Evolutionary conservation across 1,140 invertebrate genomes (phyloP), one percentile per base, ranked within the genome.

Genomic region (Drosophila parvula): DNA sequence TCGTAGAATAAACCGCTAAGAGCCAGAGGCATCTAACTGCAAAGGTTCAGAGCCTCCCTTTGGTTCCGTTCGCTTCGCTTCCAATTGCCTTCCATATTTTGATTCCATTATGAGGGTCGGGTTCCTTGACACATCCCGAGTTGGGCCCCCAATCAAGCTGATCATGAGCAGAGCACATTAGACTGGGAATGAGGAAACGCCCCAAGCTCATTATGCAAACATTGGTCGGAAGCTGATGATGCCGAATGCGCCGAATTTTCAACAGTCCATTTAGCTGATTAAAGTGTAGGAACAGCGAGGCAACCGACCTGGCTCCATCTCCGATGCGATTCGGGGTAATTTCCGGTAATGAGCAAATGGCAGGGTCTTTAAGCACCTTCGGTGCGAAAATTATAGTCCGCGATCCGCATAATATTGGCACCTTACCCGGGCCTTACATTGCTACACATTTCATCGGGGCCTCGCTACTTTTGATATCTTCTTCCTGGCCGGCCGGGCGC

Each of bases 211-310:
- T 89, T 88, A 82, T 81, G 84, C 80, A 85, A 86, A 85, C 83
- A 85, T 57, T 34, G 61, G 34, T 53, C 65, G 47, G 65, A 50
- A 69, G 65, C 65, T 73, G 67, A 71, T 73, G 57, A 58, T 11
- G 43, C 65, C 53, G 61, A 86, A 70, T 88, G 79, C 70, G 73
- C 57, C 83, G 78, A 88, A 88, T 88, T 88, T 88, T 88, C 84
- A 88, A 88, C 84, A 88, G 84, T 88, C 79, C 84, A 88, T 88
- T 88, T 89, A 88, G 73, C 84, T 88, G 84, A 89, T 88, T 88
- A 84, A 74, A 81, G 84, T 84, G 83, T 51, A 76, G 32, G 50
- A 36, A 74, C 51, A 58, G 60, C 70, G 34, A 32, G 28, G 51
- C 59, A 51, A 63, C 22, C 59, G 53, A 36, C 74, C 12, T 36